These are phyloP conservation scores for Megalopta genalis DNA, from an alignment of 1,140 invertebrate species.

Conservation along the genomic window DNA sequence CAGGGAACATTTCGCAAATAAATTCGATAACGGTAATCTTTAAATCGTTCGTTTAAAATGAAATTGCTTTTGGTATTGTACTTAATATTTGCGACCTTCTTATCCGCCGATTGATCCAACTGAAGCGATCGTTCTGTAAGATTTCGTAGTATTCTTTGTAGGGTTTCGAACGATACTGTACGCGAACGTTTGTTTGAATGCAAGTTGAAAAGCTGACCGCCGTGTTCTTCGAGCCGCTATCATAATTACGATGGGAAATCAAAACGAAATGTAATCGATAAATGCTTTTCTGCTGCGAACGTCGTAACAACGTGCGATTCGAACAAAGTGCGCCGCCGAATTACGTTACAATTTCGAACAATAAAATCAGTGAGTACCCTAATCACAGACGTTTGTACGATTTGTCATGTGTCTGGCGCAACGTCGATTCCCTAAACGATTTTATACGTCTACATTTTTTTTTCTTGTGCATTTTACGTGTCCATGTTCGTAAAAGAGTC, in stretches of 20 bases:
- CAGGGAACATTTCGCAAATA: too few species aligned
- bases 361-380: background rate
- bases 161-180: background rate
- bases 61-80: background rate
- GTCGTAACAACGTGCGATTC: background rate
- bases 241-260: background rate
- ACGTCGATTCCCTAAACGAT: background rate
- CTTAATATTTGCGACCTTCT: background rate
- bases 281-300: constrained; percentile 4
- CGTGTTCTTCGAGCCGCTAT: background rate
- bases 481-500: too few species aligned
- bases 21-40: background rate
- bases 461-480: too few species aligned
- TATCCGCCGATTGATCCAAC: background rate
- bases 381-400: background rate
- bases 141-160: background rate
- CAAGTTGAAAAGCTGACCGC: background rate
- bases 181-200: background rate
- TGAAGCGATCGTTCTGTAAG: background rate
- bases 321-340: constrained; percentile 10
- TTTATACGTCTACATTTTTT: too few species aligned
- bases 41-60: background rate
- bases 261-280: constrained; percentile 8
- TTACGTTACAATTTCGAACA: constrained; percentile 2
- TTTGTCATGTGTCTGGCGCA: background rate